phyloP scores from a whole-genome alignment of 2,888 invertebrate genomes.

The Lithophane leautieri region DNA sequence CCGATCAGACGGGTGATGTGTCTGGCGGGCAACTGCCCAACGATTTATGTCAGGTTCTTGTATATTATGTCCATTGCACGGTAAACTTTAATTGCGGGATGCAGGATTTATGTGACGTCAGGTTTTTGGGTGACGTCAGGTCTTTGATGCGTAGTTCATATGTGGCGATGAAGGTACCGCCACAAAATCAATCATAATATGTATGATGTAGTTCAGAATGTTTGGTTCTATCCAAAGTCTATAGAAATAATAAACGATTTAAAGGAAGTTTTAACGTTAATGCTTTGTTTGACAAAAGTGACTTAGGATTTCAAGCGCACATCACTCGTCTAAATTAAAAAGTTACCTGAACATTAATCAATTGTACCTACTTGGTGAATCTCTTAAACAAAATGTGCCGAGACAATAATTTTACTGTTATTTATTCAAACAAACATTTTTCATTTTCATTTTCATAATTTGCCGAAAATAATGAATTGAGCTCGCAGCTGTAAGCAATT shows the following conservation, averaged over 20 bases:
- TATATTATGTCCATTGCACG: too few species aligned
- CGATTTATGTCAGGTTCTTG: too few species aligned
- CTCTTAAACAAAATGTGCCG: conserved; percentile 2
- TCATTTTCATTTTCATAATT: conserved; percentile 16
- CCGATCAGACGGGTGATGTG: too few species aligned
- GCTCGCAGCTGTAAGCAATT: conserved; percentile 1
- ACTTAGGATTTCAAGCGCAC: background rate
- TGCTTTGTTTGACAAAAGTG: background rate
- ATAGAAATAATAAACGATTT: background rate
- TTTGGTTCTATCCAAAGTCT: too few species aligned
- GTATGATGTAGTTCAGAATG: too few species aligned
- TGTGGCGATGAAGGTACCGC: too few species aligned
- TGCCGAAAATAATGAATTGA: background rate
- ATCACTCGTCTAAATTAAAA: background rate
- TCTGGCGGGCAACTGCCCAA: too few species aligned
- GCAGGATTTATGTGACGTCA: too few species aligned
- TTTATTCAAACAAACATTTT: conserved; percentile 13
- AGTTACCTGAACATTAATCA: background rate
- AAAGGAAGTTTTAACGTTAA: background rate
- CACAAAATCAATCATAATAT: too few species aligned
- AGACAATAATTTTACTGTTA: background rate
- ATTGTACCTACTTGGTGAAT: background rate
- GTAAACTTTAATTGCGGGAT: too few species aligned
- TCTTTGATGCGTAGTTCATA: too few species aligned
- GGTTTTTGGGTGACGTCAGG: too few species aligned